Evolutionary conservation across 2,888 invertebrate species (phyloP).

Genomic region (Brachyopa scutellaris): DNA sequence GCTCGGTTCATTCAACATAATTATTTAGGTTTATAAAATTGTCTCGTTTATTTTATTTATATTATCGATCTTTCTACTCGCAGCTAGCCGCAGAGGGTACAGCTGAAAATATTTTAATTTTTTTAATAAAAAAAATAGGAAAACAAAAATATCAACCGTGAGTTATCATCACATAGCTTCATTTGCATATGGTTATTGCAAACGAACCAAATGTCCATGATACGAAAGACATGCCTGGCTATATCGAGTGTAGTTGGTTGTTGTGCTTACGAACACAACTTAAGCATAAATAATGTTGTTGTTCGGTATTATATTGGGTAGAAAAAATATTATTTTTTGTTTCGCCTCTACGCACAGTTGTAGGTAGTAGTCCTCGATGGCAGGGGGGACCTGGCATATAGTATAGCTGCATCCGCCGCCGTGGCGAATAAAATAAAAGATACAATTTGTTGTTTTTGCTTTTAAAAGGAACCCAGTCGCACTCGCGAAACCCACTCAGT

Average conservation of each 20-base stretch:
- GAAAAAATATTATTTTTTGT: slow-evolving; percentile 12
- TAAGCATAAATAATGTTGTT: slow-evolving; percentile 63
- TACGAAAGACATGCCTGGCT: neutral
- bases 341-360: slow-evolving; percentile 13
- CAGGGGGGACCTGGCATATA: neutral
- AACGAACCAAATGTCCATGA: slow-evolving; percentile 12
- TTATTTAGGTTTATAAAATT: too few relatives aligned
- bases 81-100: too few relatives aligned
- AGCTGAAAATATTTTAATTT: neutral
- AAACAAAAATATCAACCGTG: slow-evolving; percentile 26
- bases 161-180: slow-evolving; percentile 42
- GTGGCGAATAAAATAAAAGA: slow-evolving; percentile 7
- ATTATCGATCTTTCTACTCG: too few relatives aligned
- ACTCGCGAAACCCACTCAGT: slow-evolving; percentile 43
- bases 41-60: too few relatives aligned
- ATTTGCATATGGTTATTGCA: slow-evolving; percentile 60
- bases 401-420: neutral
- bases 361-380: neutral
- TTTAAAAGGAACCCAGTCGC: slow-evolving; percentile 15
- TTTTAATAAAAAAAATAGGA: neutral
- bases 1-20: too few relatives aligned
- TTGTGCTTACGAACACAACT: slow-evolving; percentile 46
- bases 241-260: neutral
- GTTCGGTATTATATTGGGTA: slow-evolving; percentile 19
- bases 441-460: neutral